Base-by-base conservation (phyloP, 2,113 vertebrate genomes). In the Hemichromis elongatus region DNA sequence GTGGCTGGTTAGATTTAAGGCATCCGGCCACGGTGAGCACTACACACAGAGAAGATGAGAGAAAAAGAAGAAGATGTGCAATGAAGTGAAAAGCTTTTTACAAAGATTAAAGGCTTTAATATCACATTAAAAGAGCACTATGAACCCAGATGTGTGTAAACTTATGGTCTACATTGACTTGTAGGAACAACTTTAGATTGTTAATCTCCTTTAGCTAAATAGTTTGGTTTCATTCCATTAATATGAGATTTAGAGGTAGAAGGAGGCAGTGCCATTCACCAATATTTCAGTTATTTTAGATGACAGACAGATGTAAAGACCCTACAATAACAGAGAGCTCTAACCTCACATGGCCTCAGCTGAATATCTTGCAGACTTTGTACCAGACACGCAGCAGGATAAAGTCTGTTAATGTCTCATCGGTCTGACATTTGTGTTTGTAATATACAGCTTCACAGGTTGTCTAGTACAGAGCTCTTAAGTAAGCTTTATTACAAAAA, bases 1-100 rank as follows among this genome's bases (percentile, higher is more conserved):
- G 87, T 83, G 77, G 78, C 4, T 82, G 19, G 54, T 75, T 88
- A 97, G 92, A 93, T 95, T 97, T 19, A 97, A 92, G 61, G 95
- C 84, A 28, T 99, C 97, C 1, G 98, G 98, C 98, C 98, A 99
- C 0, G 97, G 97, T 10, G 97, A 98, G 61, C 98, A 98, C 98
- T 94, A 96, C 3, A 61, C 6, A 16, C 3, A 66, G 11, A 84
- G 10, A 75, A 28, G 26, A 18, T 2, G 70, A 21, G 6, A 66
- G 9, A 84, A 8, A 70, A 13, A 4, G 8, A 26, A 24, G 66
- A 70, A 0, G 40, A 70, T 26, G 21, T 42, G 66, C 37, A 37
- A 45, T 6, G 21, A 47, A 26, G 21, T 45, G 66, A 16, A 70
- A 70, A 30, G 18, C 45, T n/a, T 50, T 50, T 75, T 9, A 50